Evolutionary conservation across 1,140 invertebrate genomes (phyloP).

Genomic region (Ctenoplectra terminalis): DNA sequence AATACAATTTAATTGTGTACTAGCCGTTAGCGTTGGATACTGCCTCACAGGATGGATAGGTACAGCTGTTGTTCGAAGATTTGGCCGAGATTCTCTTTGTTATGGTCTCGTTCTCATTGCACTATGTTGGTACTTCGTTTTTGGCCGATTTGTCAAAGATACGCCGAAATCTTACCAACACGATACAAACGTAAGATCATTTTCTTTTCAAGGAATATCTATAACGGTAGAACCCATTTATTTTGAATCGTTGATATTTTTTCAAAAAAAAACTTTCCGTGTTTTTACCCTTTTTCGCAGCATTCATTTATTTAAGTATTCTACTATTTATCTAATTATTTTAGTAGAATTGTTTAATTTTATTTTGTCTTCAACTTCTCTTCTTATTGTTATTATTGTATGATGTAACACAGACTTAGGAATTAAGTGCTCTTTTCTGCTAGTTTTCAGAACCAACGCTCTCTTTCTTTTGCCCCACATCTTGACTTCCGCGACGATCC

Average conservation of each 20-base stretch:
- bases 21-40: constrained; percentile 85
- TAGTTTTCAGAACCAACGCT: too few species aligned
- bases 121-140: constrained; percentile 87
- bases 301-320: too few species aligned
- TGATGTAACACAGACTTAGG: neutral
- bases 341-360: neutral
- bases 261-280: too few species aligned
- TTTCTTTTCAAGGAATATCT: neutral
- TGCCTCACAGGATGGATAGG: constrained; percentile 84
- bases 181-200: constrained; percentile 78
- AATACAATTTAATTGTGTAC: constrained; percentile 31
- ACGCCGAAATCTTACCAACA: constrained; percentile 81
- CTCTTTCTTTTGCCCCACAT: too few species aligned
- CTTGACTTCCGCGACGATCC: too few species aligned
- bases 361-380: neutral
- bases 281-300: too few species aligned
- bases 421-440: too few species aligned
- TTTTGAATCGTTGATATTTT: neutral
- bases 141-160: constrained; percentile 87
- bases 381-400: neutral
- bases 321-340: too few species aligned
- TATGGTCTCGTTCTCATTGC: constrained; percentile 84
- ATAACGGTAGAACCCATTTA: too few species aligned
- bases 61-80: constrained; percentile 82
- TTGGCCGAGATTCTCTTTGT: constrained; percentile 85